A percentile compares a stretch with the other conserved stretches of the same genome.
phyloP scores from a whole-genome alignment of 2,797 vertebrate genomes.

The Petrocephalus schoutedeni region DNA sequence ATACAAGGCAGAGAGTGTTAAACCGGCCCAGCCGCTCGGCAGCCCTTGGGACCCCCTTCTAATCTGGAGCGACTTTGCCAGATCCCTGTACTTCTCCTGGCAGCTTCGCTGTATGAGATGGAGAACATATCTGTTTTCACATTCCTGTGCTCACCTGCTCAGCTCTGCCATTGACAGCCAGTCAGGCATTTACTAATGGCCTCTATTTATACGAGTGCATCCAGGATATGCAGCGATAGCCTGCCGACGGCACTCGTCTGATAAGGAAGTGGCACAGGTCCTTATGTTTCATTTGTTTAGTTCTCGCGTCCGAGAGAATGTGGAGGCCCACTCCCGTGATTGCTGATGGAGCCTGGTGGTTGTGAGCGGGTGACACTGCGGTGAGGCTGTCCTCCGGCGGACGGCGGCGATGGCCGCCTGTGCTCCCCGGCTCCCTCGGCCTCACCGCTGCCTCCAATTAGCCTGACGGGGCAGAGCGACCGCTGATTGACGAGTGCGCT shows the following conservation, averaged over 20 bases:
- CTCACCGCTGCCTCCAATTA: conserved; percentile 11
- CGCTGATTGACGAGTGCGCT: not conserved
- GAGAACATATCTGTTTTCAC: not conserved
- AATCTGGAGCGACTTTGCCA: not conserved
- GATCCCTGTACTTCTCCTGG: not conserved
- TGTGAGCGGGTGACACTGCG: not conserved
- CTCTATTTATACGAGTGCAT: not conserved
- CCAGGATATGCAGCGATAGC: not conserved
- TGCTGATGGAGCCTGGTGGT: not conserved
- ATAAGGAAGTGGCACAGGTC: not conserved
- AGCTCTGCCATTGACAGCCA: not conserved
- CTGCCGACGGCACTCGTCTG: not conserved
- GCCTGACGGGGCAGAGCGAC: not conserved
- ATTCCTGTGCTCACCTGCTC: not conserved
- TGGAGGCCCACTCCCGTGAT: not conserved
- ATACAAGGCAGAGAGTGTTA: not conserved
- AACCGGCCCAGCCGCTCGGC: not conserved
- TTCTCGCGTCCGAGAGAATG: not conserved
- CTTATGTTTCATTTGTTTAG: not conserved
- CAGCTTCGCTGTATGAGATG: not conserved
- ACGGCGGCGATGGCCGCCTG: not conserved
- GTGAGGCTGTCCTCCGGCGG: not conserved
- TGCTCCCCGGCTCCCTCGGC: not conserved
- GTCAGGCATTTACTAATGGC: not conserved
- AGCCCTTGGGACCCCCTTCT: not conserved